Percentiles rank a stretch among this genome's conserved stretches.
phyloP scores from a whole-genome alignment of 2,888 invertebrate genomes.

The Nematopogon swammerdamellus region DNA sequence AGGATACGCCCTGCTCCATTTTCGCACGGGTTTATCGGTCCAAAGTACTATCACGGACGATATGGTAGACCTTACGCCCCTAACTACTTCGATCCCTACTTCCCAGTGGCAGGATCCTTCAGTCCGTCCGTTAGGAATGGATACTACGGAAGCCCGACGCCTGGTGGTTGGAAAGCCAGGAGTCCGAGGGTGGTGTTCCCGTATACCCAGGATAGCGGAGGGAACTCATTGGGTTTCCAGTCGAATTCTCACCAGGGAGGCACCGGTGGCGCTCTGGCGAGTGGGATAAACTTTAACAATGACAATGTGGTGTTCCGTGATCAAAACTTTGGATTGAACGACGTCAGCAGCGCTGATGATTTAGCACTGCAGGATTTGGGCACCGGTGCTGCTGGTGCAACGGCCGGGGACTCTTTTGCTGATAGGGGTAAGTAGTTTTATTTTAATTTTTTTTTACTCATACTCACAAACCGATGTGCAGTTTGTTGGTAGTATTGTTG shows the following conservation, averaged over 20 bases:
- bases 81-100: constrained; percentile 29
- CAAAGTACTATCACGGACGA: constrained; percentile 34
- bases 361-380: constrained; percentile 62
- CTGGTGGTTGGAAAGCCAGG: constrained; percentile 40
- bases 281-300: constrained; percentile 21
- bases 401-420: constrained; percentile 46
- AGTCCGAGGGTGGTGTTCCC: constrained; percentile 49
- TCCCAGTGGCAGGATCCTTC: constrained; percentile 17
- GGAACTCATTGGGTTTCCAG: constrained; percentile 27
- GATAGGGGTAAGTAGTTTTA: constrained; percentile 64
- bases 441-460: not conserved
- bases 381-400: constrained; percentile 31
- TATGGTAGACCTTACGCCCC: constrained; percentile 39
- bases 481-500: too few relatives aligned
- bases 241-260: constrained; percentile 39
- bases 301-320: constrained; percentile 57
- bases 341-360: constrained; percentile 54
- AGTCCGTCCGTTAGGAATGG: constrained; percentile 31
- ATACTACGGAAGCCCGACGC: constrained; percentile 21
- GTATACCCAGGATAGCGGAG: constrained; percentile 30
- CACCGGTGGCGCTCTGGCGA: constrained; percentile 9
- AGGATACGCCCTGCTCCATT: constrained; percentile 22
- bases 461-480: too few relatives aligned
- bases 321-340: constrained; percentile 58
- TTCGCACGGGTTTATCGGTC: constrained; percentile 16